Evolutionary conservation across 2,113 vertebrate genomes (phyloP).

Genomic region (Hassar affinis): DNA sequence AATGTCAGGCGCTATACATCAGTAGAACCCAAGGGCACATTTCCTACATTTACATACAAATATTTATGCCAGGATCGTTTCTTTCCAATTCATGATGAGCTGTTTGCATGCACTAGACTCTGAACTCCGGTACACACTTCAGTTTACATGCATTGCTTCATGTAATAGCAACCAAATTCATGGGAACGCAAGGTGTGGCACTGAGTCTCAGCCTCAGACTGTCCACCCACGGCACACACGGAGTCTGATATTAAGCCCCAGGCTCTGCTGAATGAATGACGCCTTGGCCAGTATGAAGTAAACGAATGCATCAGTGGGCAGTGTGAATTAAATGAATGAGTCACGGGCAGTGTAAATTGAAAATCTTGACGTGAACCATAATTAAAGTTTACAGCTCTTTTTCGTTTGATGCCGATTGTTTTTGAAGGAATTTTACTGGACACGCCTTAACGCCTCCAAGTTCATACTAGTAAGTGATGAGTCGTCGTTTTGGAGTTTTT

Average conservation of each 20-base stretch:
- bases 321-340: neutral
- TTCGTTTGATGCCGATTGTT: neutral
- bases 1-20: neutral
- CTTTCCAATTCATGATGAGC: no score
- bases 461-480: neutral
- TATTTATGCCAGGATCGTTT: neutral
- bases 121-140: neutral
- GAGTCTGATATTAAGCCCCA: neutral
- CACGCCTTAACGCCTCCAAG: neutral
- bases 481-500: neutral
- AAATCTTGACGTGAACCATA: neutral
- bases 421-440: neutral
- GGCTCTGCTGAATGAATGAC: neutral
- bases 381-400: neutral
- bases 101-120: neutral
- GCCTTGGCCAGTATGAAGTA: neutral
- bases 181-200: neutral
- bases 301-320: neutral
- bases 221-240: neutral
- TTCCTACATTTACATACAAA: neutral
- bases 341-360: neutral
- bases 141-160: neutral
- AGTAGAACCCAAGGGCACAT: neutral
- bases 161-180: neutral
- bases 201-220: neutral